Evolutionary conservation across 1,140 invertebrate species (phyloP), one percentile per base, ranked within the genome.

Genomic region (Helicoverpa armigera): DNA sequence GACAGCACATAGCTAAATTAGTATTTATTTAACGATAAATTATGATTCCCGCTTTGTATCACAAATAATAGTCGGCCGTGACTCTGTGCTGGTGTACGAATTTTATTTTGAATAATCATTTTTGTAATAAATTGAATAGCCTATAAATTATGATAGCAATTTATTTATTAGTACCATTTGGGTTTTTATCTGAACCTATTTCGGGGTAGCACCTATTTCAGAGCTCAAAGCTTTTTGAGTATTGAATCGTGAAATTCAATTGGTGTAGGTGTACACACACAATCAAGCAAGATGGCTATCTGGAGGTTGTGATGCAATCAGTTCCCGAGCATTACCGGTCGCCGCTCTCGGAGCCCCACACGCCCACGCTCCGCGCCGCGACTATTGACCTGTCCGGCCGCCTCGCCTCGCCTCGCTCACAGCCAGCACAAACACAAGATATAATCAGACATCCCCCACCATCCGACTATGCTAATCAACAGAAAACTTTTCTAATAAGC

Each of bases 401-500:
- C 29, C 23, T 14, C 60, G 23, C 60, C 9, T 12, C 23, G 60
- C 60, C 18, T 63, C 29, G 13, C 13, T 12, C 50, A 53, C 67
- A 16, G 35, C 5, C 3, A 69, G 11, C 43, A 51, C 50, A 53
- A 51, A 51, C 69, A 54, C 10, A 7, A 31, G 1, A 70, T 16
- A 70, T 70, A 51, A 53, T 70, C 67, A 23, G 51, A 51, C 23
- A 53, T 69, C 43, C 23, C 12, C 67, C 48, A 29, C 48, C 48
- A 29, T 69, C 48, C 65, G 16, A 53, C 48, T 70, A 51, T 72
- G 53, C 53, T 54, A 53, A 74, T 74, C 54, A 4, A n/a, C 31
- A 43, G 58, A 35, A 51, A 77, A 77, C 75, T 77, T 77, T 77
- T 77, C 74, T 76, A 76, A 76, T 76, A 54, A 65, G 61, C 75